A percentile compares a stretch with the other conserved stretches of the same genome.
Conservation (phyloP, 2,797 vertebrate species). For the Holocentrus rufus region DNA sequence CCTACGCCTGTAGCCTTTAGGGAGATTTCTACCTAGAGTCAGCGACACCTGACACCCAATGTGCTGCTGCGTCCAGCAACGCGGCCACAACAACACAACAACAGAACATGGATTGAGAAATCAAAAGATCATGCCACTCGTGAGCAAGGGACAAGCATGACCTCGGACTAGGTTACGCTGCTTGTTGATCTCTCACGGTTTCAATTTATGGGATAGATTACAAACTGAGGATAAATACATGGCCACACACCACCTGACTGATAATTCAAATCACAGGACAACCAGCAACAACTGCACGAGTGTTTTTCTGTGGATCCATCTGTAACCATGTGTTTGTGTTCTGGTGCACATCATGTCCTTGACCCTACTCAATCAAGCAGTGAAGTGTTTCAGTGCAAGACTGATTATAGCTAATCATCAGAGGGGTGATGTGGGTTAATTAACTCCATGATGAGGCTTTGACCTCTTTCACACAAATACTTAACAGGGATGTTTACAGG, state of each 20-base stretch:
- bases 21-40: constrained; percentile 45
- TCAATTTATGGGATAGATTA: constrained; percentile 44
- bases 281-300: constrained; percentile 56
- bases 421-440: background rate
- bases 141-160: constrained; percentile 50
- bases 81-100: constrained; percentile 48
- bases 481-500: constrained; percentile 3
- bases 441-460: background rate
- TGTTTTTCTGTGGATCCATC: constrained; percentile 38
- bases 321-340: background rate
- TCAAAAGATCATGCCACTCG: constrained; percentile 35
- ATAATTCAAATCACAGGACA: constrained; percentile 41
- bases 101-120: constrained; percentile 70
- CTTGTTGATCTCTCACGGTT: constrained; percentile 56
- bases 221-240: constrained; percentile 35
- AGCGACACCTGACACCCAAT: constrained; percentile 57
- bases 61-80: constrained; percentile 40
- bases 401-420: background rate
- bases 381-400: background rate
- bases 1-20: constrained; percentile 35
- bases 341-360: background rate
- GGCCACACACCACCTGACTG: constrained; percentile 39
- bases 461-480: background rate
- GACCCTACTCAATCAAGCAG: background rate
- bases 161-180: constrained; percentile 37